Evolutionary conservation across 2,113 vertebrate species (phyloP), one percentile per base, ranked within the genome.

Genomic region (Aviceda subcristata): DNA sequence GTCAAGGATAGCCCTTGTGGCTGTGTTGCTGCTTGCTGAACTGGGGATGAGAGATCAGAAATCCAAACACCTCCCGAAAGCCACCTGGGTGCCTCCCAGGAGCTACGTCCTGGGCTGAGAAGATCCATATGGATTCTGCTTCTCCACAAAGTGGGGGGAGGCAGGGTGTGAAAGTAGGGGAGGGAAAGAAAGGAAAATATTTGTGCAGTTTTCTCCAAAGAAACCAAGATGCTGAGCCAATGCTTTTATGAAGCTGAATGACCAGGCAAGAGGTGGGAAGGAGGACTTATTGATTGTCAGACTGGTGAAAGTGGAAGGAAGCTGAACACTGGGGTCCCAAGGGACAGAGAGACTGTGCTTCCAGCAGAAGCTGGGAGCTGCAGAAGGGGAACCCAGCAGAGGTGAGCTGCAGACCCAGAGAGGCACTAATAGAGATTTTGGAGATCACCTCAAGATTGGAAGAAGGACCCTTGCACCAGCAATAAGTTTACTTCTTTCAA

Each of bases 11-110:
- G 74, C 55, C 9, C 55, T 80, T 71, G 4, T 0, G 12, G 46
- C 60, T 38, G 19, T 9, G 30, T 23, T 41, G 78, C 38, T 75
- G 66, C 75, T 63, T 55, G 86, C 32, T 51, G 86, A 76, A 39
- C 14, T 0, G 0, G n/a, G 14, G 16, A 23, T 0, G 0, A n/a
- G 69, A 79, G 79, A 68, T 9, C 0, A 2, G 57, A 76, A 79
- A 83, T 11, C 5, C 20, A 21, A 85, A 63, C 0, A 2, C 14
- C 50, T 36, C 9, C 81, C 0, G 0, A 57, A 88, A 87, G 55
- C 12, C 43, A 77, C 17, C 50, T 60, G 32, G 30, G 13, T 53
- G 34, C 45, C 20, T 62, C 36, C 19, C 3, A 34, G 67, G 8
- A 80, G 68, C 67, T 53, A 26, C 1, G 0, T 24, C 20, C 43